Evolutionary conservation across 2,888 invertebrate species (phyloP).

Genomic region (Entomobrya proxima): DNA sequence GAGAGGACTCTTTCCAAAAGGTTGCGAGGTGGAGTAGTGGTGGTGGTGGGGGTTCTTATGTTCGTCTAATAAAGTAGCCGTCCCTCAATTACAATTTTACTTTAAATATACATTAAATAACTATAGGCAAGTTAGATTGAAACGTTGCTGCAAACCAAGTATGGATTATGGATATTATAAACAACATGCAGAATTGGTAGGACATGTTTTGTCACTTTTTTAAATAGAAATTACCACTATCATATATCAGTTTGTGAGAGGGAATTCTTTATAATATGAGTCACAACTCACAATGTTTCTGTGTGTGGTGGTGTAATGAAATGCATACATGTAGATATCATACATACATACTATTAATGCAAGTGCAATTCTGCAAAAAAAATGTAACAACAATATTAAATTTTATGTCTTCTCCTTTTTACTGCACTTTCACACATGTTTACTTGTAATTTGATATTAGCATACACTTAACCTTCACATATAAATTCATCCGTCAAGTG

Average conservation of each 20-base stretch:
- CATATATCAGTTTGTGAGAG: no score
- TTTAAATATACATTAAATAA: not conserved
- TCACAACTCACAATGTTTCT: no score
- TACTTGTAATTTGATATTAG: not conserved
- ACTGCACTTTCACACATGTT: not conserved
- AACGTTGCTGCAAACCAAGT: no score
- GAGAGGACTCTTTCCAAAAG: not conserved
- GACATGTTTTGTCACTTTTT: no score
- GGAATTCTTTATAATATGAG: no score
- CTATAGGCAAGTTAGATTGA: not conserved
- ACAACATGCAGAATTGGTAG: no score
- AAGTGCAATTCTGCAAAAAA: not conserved
- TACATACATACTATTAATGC: not conserved
- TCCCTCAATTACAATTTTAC: conserved; percentile 22
- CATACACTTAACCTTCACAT: conserved; percentile 22
- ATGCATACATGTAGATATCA: no score
- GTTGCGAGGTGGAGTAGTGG: not conserved
- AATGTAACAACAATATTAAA: not conserved
- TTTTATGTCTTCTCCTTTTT: conserved; percentile 7
- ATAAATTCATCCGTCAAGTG: not conserved
- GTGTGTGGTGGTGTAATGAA: no score
- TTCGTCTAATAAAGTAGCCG: conserved; percentile 37
- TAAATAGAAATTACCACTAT: no score
- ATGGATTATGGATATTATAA: no score
- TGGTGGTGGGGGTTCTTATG: not conserved